Conservation (phyloP, 2,113 vertebrate species). For the Anolis carolinensis region DNA sequence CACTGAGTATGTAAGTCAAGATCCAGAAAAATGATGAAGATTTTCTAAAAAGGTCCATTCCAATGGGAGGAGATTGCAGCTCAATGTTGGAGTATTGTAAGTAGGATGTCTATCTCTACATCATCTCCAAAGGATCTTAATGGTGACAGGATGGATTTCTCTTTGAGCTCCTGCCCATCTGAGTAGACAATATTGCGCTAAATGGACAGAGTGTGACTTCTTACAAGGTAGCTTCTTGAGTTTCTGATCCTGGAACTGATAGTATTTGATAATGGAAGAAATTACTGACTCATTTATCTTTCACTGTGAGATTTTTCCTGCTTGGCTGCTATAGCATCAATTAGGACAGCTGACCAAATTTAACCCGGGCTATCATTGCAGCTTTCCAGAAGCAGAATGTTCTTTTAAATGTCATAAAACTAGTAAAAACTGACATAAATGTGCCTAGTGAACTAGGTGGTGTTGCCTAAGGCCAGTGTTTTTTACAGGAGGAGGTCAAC, state of each 20-base stretch:
- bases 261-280: not conserved
- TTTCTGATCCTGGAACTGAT: not conserved
- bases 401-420: too few relatives aligned
- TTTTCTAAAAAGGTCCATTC: not conserved
- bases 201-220: too few relatives aligned
- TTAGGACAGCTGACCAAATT: not conserved
- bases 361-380: not conserved
- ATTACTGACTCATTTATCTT: not conserved
- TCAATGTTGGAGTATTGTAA: too few relatives aligned
- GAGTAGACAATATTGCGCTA: not conserved
- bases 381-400: not conserved
- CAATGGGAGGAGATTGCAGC: too few relatives aligned
- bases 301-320: too few relatives aligned
- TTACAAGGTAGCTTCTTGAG: not conserved
- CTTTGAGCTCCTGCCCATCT: not conserved
- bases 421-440: too few relatives aligned
- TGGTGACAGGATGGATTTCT: too few relatives aligned
- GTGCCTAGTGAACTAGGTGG: too few relatives aligned
- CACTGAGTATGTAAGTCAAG: not conserved
- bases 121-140: not conserved
- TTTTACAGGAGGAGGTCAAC: too few relatives aligned
- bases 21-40: not conserved
- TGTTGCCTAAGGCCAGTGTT: too few relatives aligned
- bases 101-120: too few relatives aligned
- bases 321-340: not conserved